Evolutionary conservation across 53 echinoderm and acorn worm species (phyloP).

Genomic region (Crossaster papposus): DNA sequence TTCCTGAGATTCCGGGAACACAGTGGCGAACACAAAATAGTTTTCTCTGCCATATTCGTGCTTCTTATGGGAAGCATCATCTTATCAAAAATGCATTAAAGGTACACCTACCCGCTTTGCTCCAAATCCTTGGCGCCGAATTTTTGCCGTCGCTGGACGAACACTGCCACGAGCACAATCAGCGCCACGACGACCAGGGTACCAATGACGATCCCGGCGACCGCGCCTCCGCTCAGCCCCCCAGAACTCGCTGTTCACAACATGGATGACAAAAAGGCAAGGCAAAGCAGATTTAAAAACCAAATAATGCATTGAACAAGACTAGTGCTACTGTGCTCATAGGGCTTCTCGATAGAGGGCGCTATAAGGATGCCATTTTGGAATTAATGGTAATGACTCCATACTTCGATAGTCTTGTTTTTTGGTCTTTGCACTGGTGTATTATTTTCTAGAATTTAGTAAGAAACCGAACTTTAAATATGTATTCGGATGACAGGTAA

Average conservation of each 20-base stretch:
- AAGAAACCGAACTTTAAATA: too few relatives aligned
- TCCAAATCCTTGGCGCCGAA: constrained; percentile 21
- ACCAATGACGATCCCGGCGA: constrained; percentile 35
- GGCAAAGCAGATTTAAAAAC: not conserved
- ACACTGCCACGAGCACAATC: constrained; percentile 1
- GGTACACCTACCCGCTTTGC: constrained; percentile 19
- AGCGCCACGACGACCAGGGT: constrained; percentile 7
- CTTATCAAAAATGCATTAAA: not conserved
- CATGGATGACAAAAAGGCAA: constrained; percentile 54
- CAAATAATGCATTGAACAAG: too few relatives aligned
- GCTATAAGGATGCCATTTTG: too few relatives aligned
- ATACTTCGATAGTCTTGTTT: too few relatives aligned
- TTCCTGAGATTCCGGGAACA: too few relatives aligned
- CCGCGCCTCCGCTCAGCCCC: constrained; percentile 37
- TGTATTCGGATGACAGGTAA: too few relatives aligned
- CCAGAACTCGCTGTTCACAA: not conserved
- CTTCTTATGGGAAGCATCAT: not conserved
- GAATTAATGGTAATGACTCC: too few relatives aligned
- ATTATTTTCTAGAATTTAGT: too few relatives aligned
- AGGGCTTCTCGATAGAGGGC: too few relatives aligned
- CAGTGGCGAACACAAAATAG: too few relatives aligned
- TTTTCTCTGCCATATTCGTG: not conserved
- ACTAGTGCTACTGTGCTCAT: not conserved
- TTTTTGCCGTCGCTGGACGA: not conserved
- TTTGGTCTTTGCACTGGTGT: too few relatives aligned